Evolutionary conservation across 2,113 vertebrate species (phyloP).

Genomic region (Phoxinus phoxinus): DNA sequence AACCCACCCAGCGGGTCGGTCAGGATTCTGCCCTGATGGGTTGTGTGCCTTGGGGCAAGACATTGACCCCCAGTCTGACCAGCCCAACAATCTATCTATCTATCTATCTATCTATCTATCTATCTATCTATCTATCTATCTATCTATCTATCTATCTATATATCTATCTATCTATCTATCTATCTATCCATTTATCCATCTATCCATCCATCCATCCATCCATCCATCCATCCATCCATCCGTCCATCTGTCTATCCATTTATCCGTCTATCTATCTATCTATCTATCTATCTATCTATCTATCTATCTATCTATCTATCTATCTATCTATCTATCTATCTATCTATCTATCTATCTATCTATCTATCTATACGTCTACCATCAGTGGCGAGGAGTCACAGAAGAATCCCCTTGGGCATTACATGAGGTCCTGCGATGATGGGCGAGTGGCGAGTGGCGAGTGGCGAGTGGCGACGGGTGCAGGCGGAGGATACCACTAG

Average conservation of each 20-base stretch:
- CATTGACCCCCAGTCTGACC: constrained; percentile 55
- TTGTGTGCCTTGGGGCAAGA: constrained; percentile 56
- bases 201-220: neutral
- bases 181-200: neutral
- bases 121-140: neutral
- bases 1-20: constrained; percentile 49
- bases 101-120: neutral
- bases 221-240: neutral
- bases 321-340: neutral
- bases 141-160: too few relatives aligned
- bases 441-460: neutral
- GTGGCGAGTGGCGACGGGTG: neutral
- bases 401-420: neutral
- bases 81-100: constrained; percentile 29
- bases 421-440: neutral
- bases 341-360: too few relatives aligned
- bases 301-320: neutral
- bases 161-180: neutral
- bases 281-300: neutral
- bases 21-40: constrained; percentile 39
- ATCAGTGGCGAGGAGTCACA: neutral
- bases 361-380: neutral
- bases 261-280: too few relatives aligned
- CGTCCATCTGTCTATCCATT: neutral
- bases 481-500: neutral